These are phyloP conservation scores for Leuciscus idus DNA, from an alignment of 2,113 vertebrate genomes.

Conservation along the genomic window DNA sequence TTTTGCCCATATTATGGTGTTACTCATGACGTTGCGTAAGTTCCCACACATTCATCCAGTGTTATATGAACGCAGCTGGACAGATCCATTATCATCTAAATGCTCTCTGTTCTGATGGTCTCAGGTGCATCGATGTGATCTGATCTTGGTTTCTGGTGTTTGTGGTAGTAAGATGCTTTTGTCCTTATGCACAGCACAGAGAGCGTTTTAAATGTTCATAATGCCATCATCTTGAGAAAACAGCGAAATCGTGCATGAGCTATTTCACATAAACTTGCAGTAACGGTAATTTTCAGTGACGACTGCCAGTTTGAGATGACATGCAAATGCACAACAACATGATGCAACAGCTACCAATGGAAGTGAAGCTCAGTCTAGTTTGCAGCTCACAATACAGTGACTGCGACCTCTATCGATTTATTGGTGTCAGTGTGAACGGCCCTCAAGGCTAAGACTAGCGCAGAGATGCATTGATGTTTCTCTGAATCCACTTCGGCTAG, in stretches of 20 bases:
- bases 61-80: not conserved
- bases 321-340: not conserved
- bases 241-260: not conserved
- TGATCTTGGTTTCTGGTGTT: not conserved
- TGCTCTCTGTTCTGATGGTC: not conserved
- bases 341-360: not conserved
- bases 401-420: not conserved
- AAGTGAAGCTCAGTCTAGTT: not conserved
- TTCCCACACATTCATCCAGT: not conserved
- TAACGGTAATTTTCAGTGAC: not conserved
- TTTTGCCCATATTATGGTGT: not conserved
- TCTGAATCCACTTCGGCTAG: not conserved
- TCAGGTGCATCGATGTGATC: not conserved
- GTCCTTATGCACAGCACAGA: not conserved
- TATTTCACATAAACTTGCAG: not conserved
- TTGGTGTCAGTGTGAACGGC: not conserved
- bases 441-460: not conserved
- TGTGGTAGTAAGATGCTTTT: not conserved
- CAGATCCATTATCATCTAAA: not conserved
- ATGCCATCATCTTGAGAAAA: not conserved
- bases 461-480: not conserved
- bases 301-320: not conserved
- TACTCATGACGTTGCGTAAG: slow-evolving; percentile 18
- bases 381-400: not conserved
- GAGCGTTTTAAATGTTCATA: not conserved